phyloP scores from a whole-genome alignment of 2,797 vertebrate species.

The Rhadinocentrus ornatus region DNA sequence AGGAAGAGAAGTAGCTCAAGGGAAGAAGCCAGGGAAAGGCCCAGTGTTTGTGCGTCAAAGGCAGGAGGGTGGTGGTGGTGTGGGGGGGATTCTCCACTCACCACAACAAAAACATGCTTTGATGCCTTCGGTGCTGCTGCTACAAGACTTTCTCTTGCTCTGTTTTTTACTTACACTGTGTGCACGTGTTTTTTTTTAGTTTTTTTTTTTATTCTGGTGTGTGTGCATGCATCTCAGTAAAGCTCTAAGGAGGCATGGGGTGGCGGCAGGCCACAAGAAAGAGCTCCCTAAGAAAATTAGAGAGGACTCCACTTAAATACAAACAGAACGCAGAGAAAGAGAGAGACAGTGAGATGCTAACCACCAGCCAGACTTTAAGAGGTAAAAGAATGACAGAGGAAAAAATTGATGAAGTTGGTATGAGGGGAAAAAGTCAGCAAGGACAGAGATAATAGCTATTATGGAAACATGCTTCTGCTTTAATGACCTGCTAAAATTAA shows the following conservation, averaged over 20 bases:
- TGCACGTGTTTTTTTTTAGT: constrained; percentile 25
- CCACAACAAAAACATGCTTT: constrained; percentile 79
- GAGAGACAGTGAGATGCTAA: constrained; percentile 72
- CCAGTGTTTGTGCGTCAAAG: constrained; percentile 78
- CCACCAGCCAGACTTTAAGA: constrained; percentile 73
- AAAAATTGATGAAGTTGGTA: constrained; percentile 60
- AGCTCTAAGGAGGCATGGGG: constrained; percentile 78
- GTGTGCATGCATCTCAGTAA: constrained; percentile 59
- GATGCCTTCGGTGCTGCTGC: constrained; percentile 71
- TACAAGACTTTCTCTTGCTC: constrained; percentile 66
- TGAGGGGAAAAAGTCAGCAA: constrained; percentile 59
- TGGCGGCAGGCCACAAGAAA: constrained; percentile 86
- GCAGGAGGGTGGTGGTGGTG: constrained; percentile 29
- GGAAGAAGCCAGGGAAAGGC: constrained; percentile 74
- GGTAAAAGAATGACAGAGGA: constrained; percentile 40
- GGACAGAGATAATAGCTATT: constrained; percentile 63
- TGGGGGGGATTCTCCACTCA: constrained; percentile 62
- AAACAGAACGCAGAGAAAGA: constrained; percentile 76
- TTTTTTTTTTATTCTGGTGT: constrained; percentile 10
- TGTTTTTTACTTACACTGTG: constrained; percentile 46
- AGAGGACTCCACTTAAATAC: constrained; percentile 84
- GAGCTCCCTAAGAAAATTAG: constrained; percentile 83
- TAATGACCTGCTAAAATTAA: constrained; percentile 50
- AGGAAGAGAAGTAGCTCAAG: constrained; percentile 67
- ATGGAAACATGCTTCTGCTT: constrained; percentile 60